A percentile compares a stretch with the other conserved stretches of the same genome.
phyloP scores from a whole-genome alignment of 2,797 vertebrate genomes.

The Labeo calbasu region DNA sequence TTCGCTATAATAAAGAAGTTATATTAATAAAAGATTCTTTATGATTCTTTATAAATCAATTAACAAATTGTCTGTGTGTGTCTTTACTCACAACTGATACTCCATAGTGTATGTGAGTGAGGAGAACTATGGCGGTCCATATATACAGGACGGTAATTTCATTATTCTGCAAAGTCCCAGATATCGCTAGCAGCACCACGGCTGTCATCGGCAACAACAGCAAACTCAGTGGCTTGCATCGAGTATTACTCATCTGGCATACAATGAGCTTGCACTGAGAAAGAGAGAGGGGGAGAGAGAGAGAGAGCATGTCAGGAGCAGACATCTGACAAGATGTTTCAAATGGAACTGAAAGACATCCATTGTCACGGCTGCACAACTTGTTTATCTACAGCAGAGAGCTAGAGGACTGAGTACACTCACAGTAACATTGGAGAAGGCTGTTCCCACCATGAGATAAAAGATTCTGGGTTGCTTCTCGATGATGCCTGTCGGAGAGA shows the following conservation, averaged over 20 bases:
- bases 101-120: conserved; percentile 93
- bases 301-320: not conserved
- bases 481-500: conserved; percentile 85
- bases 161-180: conserved; percentile 63
- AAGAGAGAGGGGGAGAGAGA: conserved; percentile 18
- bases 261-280: conserved; percentile 95
- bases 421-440: conserved; percentile 95
- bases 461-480: conserved; percentile 88
- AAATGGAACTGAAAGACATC: conserved; percentile 19
- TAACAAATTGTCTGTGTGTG: not conserved
- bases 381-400: not conserved
- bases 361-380: not conserved
- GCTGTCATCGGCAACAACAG: conserved; percentile 85
- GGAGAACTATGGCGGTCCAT: conserved; percentile 82
- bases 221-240: conserved; percentile 90
- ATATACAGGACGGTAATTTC: conserved; percentile 83
- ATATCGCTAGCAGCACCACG: conserved; percentile 77
- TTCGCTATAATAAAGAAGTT: too few species aligned
- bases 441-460: conserved; percentile 97
- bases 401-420: conserved; percentile 64
- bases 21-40: not conserved
- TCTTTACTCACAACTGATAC: conserved; percentile 89
- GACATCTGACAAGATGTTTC: conserved; percentile 29
- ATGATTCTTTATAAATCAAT: not conserved
- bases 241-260: conserved; percentile 97